Conservation (phyloP, 2,797 vertebrate genomes). For the Prunella strophiata region DNA sequence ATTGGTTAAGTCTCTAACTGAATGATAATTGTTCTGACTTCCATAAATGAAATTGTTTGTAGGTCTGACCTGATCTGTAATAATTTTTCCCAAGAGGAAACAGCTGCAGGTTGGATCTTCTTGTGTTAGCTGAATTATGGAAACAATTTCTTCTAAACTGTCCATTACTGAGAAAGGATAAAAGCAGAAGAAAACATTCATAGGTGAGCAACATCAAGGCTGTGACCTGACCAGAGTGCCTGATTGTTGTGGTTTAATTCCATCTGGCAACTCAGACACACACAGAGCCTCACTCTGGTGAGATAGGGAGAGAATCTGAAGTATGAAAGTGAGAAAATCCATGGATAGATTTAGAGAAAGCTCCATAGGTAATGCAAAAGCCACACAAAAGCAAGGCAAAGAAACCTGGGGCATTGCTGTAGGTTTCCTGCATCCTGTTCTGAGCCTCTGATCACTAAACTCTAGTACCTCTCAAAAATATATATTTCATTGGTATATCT, state of each 20-base stretch:
- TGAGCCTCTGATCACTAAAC: neutral
- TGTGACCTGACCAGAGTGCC: neutral
- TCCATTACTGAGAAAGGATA: neutral
- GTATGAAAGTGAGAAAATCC: neutral
- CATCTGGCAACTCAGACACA: neutral
- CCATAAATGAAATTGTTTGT: neutral
- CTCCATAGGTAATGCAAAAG: neutral
- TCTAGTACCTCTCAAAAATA: neutral
- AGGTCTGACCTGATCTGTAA: neutral
- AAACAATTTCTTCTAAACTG: neutral
- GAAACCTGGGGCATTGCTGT: neutral
- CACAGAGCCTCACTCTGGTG: accelerated
- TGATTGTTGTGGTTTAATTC: neutral
- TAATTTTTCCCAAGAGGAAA: neutral
- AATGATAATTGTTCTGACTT: neutral
- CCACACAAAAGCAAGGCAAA: neutral
- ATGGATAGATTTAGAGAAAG: no score
- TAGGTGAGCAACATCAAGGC: neutral
- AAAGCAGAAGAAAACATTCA: neutral
- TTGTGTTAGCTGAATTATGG: neutral
- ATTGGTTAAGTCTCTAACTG: neutral
- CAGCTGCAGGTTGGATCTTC: neutral
- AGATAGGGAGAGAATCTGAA: neutral
- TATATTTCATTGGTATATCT: neutral
- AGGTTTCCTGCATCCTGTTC: neutral